A percentile compares a stretch with the other conserved stretches of the same genome.
phyloP scores from a whole-genome alignment of 2,113 vertebrate species.

The Hippopotamus amphibius region DNA sequence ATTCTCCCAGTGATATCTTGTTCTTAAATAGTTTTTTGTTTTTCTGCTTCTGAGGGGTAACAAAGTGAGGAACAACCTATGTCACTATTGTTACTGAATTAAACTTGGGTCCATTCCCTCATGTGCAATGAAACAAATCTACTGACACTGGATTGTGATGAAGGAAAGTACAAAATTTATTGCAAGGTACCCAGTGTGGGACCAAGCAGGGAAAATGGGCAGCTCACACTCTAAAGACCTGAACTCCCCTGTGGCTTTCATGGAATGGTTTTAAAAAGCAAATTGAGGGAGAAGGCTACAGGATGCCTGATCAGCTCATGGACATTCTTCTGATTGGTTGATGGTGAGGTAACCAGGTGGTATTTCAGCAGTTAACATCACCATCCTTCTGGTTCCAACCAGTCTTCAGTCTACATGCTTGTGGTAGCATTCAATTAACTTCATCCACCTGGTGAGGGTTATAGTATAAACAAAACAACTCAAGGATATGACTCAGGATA shows the following conservation, averaged over 20 bases:
- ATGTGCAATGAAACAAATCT: not conserved
- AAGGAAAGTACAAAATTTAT: not conserved
- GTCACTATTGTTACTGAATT: not conserved
- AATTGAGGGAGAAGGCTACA: not conserved
- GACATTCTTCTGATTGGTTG: not conserved
- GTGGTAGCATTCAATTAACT: not conserved
- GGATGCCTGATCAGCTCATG: not conserved
- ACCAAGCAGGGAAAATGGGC: not conserved
- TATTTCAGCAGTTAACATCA: not conserved
- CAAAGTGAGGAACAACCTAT: not conserved
- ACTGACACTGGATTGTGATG: not conserved
- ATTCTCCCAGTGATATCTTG: not conserved
- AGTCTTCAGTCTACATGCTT: not conserved
- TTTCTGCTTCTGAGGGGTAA: not conserved
- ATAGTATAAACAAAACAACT: not conserved
- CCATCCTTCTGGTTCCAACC: not conserved
- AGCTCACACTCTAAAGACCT: not conserved
- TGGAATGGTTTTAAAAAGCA: not conserved
- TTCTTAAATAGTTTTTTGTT: not conserved
- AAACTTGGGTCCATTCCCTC: not conserved
- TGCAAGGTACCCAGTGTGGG: not conserved
- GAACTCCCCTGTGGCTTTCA: not conserved
- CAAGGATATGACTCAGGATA: not conserved
- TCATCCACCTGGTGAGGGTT: not conserved
- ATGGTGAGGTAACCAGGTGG: not conserved